A percentile compares a stretch with the other conserved stretches of the same genome.
These are phyloP conservation scores for Ricordea florida DNA, from an alignment of 92 coral and sea anemone genomes.

Conservation along the genomic window DNA sequence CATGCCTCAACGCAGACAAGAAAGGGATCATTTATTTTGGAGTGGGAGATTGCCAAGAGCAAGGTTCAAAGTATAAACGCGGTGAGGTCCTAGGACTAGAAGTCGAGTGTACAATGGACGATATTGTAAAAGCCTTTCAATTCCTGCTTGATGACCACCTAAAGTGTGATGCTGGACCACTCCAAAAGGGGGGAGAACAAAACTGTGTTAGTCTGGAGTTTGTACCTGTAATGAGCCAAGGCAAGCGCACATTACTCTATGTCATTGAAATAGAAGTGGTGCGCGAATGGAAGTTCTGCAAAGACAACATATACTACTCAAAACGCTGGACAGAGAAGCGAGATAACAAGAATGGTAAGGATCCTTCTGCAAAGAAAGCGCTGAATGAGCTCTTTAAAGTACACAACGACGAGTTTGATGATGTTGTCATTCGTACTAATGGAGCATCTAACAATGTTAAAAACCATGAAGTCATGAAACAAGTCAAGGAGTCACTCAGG, in stretches of 20 bases:
- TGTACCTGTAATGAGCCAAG: conserved; percentile 31
- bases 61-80: conserved; percentile 13
- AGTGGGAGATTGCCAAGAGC: conserved; percentile 40
- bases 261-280: conserved; percentile 60
- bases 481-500: conserved; percentile 30
- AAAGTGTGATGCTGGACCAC: conserved; percentile 17
- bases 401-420: conserved; percentile 21
- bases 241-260: neutral
- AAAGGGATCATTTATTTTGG: conserved; percentile 43
- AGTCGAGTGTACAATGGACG: conserved; percentile 35
- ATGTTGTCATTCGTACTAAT: conserved; percentile 30
- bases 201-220: conserved; percentile 29
- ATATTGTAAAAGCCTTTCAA: conserved; percentile 52
- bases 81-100: conserved; percentile 59
- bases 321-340: conserved; percentile 43
- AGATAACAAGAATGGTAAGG: neutral
- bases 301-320: conserved; percentile 39
- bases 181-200: conserved; percentile 52
- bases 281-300: conserved; percentile 53
- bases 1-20: conserved; percentile 39
- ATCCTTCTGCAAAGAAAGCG: neutral
- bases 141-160: conserved; percentile 44
- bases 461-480: conserved; percentile 1
- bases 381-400: conserved; percentile 28
- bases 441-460: conserved; percentile 24